Conservation (phyloP, 2,113 vertebrate species). For the Lepus europaeus region DNA sequence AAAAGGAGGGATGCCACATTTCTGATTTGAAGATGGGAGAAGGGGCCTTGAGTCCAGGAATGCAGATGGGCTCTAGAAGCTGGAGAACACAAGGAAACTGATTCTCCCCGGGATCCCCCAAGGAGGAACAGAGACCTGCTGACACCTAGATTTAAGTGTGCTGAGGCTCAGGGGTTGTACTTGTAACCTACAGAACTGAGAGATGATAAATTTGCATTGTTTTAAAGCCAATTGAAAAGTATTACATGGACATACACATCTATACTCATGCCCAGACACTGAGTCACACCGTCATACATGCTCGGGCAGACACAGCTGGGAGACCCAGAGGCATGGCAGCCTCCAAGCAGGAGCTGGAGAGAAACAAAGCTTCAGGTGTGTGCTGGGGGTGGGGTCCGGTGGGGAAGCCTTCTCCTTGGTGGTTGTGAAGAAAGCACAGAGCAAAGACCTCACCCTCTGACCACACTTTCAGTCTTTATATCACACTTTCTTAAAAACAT, state of each 20-base stretch:
- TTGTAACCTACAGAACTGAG: background rate
- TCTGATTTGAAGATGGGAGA: background rate
- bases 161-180: background rate
- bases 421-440: background rate
- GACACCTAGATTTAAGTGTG: background rate
- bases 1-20: background rate
- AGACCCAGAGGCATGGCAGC: background rate
- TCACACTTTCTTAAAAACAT: background rate
- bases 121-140: background rate
- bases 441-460: background rate
- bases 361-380: background rate
- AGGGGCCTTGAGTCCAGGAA: background rate
- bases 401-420: background rate
- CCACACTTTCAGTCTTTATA: background rate
- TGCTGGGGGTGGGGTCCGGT: background rate
- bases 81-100: background rate
- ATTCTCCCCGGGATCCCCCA: background rate
- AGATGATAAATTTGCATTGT: background rate
- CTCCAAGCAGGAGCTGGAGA: background rate
- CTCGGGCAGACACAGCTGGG: background rate
- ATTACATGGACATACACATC: background rate
- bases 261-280: background rate
- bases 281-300: background rate
- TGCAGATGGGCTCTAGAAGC: background rate
- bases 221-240: background rate